These are phyloP conservation scores for Sphyrna mokarran DNA, from an alignment of 2,113 vertebrate genomes.

Conservation along the genomic window DNA sequence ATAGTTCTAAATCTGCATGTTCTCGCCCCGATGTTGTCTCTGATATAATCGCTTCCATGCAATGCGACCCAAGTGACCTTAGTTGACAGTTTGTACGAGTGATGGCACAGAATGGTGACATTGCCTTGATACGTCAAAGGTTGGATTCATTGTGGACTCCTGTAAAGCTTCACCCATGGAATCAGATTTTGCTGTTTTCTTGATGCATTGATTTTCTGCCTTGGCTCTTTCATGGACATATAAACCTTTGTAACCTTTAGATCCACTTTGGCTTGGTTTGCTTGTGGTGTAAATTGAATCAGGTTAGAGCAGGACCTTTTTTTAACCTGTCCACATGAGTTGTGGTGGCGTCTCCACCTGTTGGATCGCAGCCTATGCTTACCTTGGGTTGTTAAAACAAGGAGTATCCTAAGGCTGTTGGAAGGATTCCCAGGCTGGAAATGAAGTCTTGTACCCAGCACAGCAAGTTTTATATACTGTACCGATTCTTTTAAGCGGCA, in stretches of 20 bases:
- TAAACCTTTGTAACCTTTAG: slow-evolving; percentile 23
- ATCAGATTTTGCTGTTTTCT: not conserved
- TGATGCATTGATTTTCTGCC: slow-evolving; percentile 20
- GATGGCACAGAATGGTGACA: not conserved
- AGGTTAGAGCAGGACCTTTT: not conserved
- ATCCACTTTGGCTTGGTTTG: not conserved
- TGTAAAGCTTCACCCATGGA: not conserved
- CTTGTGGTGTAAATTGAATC: not conserved
- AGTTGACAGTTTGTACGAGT: not conserved
- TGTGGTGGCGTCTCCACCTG: slow-evolving; percentile 21
- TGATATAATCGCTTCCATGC: not conserved
- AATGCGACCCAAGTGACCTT: not conserved
- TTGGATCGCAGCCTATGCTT: slow-evolving; percentile 5
- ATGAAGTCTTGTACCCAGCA: slow-evolving; percentile 10
- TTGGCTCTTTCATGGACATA: not conserved
- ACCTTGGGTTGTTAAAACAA: not conserved
- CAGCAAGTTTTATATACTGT: slow-evolving; percentile 19
- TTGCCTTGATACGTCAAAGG: not conserved
- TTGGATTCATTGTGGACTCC: not conserved
- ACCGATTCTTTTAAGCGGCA: not conserved
- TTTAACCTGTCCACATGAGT: slow-evolving; percentile 9
- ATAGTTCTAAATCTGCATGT: not conserved
- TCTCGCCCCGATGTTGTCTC: not conserved
- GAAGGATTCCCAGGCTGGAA: slow-evolving; percentile 17
- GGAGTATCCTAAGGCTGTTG: slow-evolving; percentile 26